A percentile compares a stretch with the other conserved stretches of the same genome.
These are phyloP conservation scores for Myzus persicae DNA, from an alignment of 1,140 invertebrate species.

Conservation along the genomic window DNA sequence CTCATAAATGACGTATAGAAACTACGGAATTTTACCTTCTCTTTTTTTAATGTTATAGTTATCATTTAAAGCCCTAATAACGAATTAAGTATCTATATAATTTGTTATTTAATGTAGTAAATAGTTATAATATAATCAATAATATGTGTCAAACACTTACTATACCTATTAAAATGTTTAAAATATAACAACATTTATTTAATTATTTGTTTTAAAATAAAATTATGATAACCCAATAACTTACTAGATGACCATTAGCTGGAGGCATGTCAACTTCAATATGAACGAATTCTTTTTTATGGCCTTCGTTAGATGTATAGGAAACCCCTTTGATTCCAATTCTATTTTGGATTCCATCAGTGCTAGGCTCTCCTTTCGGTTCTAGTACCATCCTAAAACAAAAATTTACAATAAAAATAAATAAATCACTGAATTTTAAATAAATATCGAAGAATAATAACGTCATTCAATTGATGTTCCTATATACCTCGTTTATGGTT, in stretches of 20 bases:
- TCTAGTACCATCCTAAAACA: constrained; percentile 55
- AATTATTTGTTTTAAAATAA: background rate
- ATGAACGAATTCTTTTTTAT: constrained; percentile 40
- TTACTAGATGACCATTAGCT: constrained; percentile 51
- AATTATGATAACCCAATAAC: background rate
- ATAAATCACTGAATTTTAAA: constrained; percentile 4
- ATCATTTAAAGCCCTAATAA: no score
- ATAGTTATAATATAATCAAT: no score
- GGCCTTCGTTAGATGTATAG: constrained; percentile 39
- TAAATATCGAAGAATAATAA: background rate
- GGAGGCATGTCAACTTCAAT: constrained; percentile 51
- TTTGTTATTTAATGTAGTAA: no score
- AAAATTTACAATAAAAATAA: background rate
- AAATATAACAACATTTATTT: no score
- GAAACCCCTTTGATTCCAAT: constrained; percentile 40
- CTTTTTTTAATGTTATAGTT: background rate
- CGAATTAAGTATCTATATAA: no score
- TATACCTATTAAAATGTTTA: background rate
- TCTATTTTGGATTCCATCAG: constrained; percentile 51
- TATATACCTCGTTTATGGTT: background rate
- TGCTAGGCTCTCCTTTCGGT: constrained; percentile 23
- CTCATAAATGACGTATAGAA: background rate
- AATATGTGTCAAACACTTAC: background rate
- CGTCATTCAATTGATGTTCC: background rate
- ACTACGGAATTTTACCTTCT: background rate